Conservation (phyloP, 2,797 vertebrate species). For the Acomys russatus region DNA sequence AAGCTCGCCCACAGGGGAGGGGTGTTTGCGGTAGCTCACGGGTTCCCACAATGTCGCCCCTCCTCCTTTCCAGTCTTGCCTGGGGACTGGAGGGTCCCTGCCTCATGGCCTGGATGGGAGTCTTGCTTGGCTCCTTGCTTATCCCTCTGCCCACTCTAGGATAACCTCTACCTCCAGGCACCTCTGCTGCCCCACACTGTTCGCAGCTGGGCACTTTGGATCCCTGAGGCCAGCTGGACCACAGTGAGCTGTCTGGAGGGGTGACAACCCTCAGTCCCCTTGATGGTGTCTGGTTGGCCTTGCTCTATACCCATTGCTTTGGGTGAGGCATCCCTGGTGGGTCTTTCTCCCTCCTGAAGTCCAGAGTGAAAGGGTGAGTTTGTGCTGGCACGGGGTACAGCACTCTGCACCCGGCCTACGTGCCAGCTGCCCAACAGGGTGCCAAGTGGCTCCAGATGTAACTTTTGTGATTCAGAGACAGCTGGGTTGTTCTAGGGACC, state of each 20-base stretch:
- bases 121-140: not conserved
- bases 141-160: not conserved
- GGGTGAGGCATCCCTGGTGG: not conserved
- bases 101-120: not conserved
- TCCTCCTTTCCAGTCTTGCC: not conserved
- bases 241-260: not conserved
- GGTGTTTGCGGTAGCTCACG: not conserved
- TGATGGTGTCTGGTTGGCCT: not conserved
- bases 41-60: too few relatives aligned
- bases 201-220: not conserved
- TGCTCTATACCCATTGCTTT: not conserved
- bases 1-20: not conserved
- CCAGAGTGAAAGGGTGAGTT: too few relatives aligned
- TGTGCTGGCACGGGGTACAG: not conserved
- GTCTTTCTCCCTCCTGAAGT: too few relatives aligned
- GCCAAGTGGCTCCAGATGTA: conserved; percentile 79
- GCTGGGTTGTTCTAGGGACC: not conserved
- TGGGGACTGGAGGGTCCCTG: not conserved
- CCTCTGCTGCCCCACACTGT: not conserved
- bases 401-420: not conserved
- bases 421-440: not conserved
- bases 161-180: too few relatives aligned
- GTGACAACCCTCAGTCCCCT: not conserved
- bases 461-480: not conserved
- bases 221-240: not conserved